phyloP scores from a whole-genome alignment of 2,113 vertebrate species.

The Tragulus kanchil region DNA sequence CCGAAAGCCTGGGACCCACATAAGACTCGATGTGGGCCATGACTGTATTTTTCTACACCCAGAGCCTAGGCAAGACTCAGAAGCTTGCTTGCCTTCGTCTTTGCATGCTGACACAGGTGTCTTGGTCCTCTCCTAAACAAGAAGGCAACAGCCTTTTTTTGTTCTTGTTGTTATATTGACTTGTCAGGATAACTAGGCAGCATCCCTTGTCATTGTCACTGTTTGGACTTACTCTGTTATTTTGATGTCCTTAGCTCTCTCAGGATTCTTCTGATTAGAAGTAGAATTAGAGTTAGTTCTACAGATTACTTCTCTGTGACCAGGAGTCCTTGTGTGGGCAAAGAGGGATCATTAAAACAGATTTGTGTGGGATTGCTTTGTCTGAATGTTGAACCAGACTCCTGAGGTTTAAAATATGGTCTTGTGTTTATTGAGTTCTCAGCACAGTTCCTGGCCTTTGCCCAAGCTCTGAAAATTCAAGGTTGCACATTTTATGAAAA shows the following conservation, averaged over 20 bases:
- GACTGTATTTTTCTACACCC: background rate
- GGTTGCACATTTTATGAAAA: background rate
- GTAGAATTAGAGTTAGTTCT: constrained; percentile 25
- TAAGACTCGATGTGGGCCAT: background rate
- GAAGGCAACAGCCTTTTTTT: background rate
- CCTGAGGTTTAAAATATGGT: background rate
- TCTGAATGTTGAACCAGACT: background rate
- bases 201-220: background rate
- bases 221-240: background rate
- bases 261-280: background rate
- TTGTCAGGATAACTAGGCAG: background rate
- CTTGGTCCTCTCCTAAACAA: background rate
- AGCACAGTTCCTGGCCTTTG: background rate
- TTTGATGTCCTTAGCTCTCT: background rate
- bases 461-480: background rate
- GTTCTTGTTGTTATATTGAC: background rate
- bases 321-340: background rate
- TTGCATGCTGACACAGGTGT: background rate
- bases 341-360: background rate
- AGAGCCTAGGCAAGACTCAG: too few species aligned
- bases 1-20: background rate
- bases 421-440: background rate
- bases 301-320: background rate
- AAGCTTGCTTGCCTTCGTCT: background rate
- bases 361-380: constrained; percentile 7